A percentile compares a stretch with the other conserved stretches of the same genome.
Evolutionary conservation across 1,140 invertebrate genomes (phyloP).

Genomic region (Drosophila bocqueti): DNA sequence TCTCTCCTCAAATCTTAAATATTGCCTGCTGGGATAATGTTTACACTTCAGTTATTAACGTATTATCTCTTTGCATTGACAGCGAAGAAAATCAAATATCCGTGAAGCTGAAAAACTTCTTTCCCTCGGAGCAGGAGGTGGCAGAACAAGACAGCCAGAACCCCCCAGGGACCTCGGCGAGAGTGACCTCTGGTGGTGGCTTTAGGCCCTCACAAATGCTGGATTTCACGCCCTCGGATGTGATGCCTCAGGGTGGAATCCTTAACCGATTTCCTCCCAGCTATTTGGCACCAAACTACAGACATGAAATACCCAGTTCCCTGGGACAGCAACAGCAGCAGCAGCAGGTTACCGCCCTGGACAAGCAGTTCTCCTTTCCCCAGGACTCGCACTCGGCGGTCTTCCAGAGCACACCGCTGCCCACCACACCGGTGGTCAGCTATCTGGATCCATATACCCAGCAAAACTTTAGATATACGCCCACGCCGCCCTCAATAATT

Average conservation of each 20-base stretch:
- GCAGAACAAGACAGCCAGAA: neutral
- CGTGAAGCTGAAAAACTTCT: slow-evolving; percentile 74
- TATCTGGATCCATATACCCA: slow-evolving; percentile 80
- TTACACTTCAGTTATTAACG: neutral
- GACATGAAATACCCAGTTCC: slow-evolving; percentile 57
- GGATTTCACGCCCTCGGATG: slow-evolving; percentile 77
- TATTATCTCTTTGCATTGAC: neutral
- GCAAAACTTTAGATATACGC: slow-evolving; percentile 70
- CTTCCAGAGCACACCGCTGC: slow-evolving; percentile 59
- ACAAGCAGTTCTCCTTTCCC: slow-evolving; percentile 73
- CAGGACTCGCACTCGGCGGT: slow-evolving; percentile 12
- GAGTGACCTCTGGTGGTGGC: slow-evolving; percentile 53
- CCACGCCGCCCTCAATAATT: slow-evolving; percentile 49
- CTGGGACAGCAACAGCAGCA: slow-evolving; percentile 49
- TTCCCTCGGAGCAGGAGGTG: slow-evolving; percentile 56
- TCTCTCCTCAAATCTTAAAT: slow-evolving; percentile 1
- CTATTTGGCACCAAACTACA: slow-evolving; percentile 71
- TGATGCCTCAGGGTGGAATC: slow-evolving; percentile 32
- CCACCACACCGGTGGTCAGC: slow-evolving; percentile 74
- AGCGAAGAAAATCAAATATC: slow-evolving; percentile 53
- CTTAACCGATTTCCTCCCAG: slow-evolving; percentile 71
- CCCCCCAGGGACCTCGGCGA: slow-evolving; percentile 31
- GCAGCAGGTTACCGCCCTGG: slow-evolving; percentile 19
- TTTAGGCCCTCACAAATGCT: slow-evolving; percentile 77
- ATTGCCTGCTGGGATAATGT: neutral